phyloP scores from a whole-genome alignment of 2,113 vertebrate species.

The Thomomys bottae region DNA sequence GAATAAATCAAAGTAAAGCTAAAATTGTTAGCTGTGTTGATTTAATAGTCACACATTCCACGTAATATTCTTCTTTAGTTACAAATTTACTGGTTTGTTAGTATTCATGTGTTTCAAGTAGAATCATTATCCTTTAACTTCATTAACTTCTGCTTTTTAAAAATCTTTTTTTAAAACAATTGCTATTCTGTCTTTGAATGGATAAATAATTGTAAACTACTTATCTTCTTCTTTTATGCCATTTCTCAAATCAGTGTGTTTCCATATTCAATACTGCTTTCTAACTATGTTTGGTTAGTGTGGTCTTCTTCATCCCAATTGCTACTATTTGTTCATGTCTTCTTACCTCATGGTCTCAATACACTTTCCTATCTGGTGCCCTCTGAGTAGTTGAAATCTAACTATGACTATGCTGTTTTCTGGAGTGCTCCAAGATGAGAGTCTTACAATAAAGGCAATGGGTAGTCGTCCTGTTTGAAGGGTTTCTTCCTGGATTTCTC shows the following conservation, averaged over 20 bases:
- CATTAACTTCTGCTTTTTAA: neutral
- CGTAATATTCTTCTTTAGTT: neutral
- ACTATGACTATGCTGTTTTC: neutral
- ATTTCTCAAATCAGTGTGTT: neutral
- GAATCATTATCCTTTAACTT: neutral
- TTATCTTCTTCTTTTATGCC: neutral
- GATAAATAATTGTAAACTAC: neutral
- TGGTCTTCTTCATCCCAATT: neutral
- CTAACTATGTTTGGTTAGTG: neutral
- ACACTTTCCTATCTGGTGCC: neutral
- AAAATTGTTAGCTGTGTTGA: neutral
- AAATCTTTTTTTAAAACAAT: neutral
- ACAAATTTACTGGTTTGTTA: neutral
- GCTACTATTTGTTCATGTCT: neutral
- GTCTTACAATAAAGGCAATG: neutral
- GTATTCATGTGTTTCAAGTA: neutral
- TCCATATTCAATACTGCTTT: slow-evolving; percentile 13
- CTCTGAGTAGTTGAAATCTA: neutral
- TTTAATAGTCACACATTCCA: neutral
- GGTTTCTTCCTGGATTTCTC: neutral
- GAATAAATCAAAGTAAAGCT: slow-evolving; percentile 14
- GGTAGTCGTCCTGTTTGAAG: neutral
- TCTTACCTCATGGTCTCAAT: neutral
- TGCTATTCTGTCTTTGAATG: neutral
- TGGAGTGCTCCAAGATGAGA: neutral